Base-by-base conservation (phyloP, 2,888 invertebrate species). In the Phytoseiulus persimilis region DNA sequence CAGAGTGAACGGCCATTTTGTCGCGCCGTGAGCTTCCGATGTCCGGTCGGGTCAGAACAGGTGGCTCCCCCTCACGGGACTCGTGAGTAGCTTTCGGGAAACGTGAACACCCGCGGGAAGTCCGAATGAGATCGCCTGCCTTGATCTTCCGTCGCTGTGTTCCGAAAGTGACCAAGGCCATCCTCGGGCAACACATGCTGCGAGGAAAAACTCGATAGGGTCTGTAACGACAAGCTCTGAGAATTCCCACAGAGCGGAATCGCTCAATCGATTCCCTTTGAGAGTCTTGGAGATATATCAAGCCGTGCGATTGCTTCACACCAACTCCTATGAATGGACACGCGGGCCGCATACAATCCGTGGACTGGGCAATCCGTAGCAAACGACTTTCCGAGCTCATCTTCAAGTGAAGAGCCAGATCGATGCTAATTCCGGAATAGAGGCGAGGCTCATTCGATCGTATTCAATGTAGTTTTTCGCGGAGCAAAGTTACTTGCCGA, bases 31-130 rank as follows among this genome's bases (percentile, higher is more conserved):
- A 31, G 87, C 33, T 33, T 9, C 33, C 11, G n/a, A 33, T 1
- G 32, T 6, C 31, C 14, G 31, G 28, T 87, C 31, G n/a, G 33
- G 32, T 9, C 23, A 23, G 87, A 32, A 87, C 87, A 14, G 33
- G 87, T 87, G 87, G 87, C 87, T 33, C 87, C 87, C 87, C 87
- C 87, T 87, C 45, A 14, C 87, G 33, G 87, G 87, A 87, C 87
- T n/a, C 87, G 33, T 33, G 33, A 28, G 31, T 6, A 33, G n/a
- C 87, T 87, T 32, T 6, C 65, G 2, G 65, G 1, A 23, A 65
- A 28, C 65, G 65, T 65, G 65, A 65, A 23, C 14, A 65, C 9
- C 2, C 65, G 65, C 65, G 65, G 65, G 65, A 65, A 28, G 2
- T 65, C 18, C 28, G 65, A 2, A 28, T 39, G 39, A 39, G 39